Conservation (phyloP, 2,113 vertebrate species). For the Pterocles orientalis region DNA sequence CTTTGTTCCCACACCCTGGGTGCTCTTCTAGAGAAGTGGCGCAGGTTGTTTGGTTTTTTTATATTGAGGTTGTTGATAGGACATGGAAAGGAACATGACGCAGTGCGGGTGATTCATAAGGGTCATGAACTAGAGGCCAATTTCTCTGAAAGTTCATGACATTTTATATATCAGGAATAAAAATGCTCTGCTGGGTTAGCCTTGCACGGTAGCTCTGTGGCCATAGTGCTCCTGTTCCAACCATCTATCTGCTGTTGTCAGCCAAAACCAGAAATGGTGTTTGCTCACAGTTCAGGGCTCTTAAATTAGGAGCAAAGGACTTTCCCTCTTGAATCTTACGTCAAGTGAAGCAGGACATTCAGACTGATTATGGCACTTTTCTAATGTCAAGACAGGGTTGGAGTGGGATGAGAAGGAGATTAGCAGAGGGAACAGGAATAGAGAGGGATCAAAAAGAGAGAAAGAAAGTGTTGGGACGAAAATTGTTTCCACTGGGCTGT, state of each 20-base stretch:
- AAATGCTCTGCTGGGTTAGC: not conserved
- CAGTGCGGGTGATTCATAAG: slow-evolving; percentile 41
- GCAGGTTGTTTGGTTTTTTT: slow-evolving; percentile 40
- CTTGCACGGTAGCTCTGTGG: not conserved
- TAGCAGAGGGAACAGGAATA: not conserved
- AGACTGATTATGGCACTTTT: not conserved
- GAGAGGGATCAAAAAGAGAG: not conserved
- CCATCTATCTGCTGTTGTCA: not conserved
- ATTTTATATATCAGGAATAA: slow-evolving; percentile 13
- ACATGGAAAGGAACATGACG: slow-evolving; percentile 31
- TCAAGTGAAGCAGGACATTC: not conserved
- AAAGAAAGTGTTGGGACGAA: not conserved
- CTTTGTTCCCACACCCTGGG: slow-evolving; percentile 49
- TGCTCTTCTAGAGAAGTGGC: slow-evolving; percentile 45
- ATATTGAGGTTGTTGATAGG: slow-evolving; percentile 49
- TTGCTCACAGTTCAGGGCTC: slow-evolving; percentile 11
- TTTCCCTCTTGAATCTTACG: not conserved
- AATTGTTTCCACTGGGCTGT: not conserved
- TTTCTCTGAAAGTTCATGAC: not conserved
- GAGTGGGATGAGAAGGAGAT: not conserved
- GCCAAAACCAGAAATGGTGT: not conserved
- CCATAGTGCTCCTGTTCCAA: not conserved
- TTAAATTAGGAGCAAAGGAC: slow-evolving; percentile 7
- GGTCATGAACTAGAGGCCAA: not conserved
- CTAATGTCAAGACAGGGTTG: not conserved